Base-by-base conservation (phyloP, 2,888 invertebrate genomes). In the Cryptocephalus primarius region DNA sequence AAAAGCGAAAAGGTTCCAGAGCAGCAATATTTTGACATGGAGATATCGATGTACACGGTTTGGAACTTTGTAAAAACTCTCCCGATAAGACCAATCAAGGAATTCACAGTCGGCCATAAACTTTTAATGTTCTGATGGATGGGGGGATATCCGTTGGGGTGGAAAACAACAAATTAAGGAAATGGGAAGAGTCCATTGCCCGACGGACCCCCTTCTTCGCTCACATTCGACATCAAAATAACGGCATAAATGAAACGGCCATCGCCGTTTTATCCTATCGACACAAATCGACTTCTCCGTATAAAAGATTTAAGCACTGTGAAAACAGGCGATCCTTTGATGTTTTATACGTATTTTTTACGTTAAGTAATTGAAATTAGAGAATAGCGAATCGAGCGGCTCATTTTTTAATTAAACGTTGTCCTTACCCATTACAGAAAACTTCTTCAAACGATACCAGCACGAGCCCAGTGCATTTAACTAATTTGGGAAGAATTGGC, bases 121-220 rank as follows among this genome's bases (percentile, higher is more conserved):
- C 42, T n/a, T 42, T 42, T 42, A 43, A 46, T 46, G 36, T 43
- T 44, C 40, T 47, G 47, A 47, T 47, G 43, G 47, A 47, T 44
- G 47, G 43, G 44, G 22, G 22, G 22, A 47, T 43, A 47, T 34
- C 32, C 44, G 40, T 38, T 12, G 34, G 40, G 40, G 40, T 42
- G 47, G 45, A 55, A 57, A 56, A 51, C 52, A 50, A 48, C 53
- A 50, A 55, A 58, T 58, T 54, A 56, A 58, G 53, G 52, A 55
- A 58, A 58, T 58, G 55, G 55, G 55, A 54, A 53, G 50, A 49
- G 49, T 33, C 52, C 44, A 47, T 47, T 40, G 45, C 42, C 40
- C 44, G 47, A 45, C 42, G 49, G 48, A 47, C 51, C 53, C 46
- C 50, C 49, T 47, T 46, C 34, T 40, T 32, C 45, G 53, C 53